Base-by-base conservation (phyloP, 2,797 vertebrate species). In the Micromesistius poutassou region DNA sequence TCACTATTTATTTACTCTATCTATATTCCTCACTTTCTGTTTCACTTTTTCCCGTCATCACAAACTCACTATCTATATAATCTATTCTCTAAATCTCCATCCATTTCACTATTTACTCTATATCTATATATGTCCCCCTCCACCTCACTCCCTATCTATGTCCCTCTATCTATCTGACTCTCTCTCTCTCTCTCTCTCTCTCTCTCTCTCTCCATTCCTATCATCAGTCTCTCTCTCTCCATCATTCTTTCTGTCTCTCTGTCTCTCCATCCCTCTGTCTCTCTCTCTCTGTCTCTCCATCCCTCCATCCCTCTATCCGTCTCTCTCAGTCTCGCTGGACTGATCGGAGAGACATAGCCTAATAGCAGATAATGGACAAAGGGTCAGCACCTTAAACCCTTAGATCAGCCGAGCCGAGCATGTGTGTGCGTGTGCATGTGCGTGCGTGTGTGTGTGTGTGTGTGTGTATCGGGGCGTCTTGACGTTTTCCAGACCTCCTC, bases 311-410 rank as follows among this genome's bases (percentile, higher is more conserved):
- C 14, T 50, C 14, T 16, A 2, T 66, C 62, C 10, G 1, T 62
- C 50, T 9, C 7, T 4, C 62, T 28, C n/a, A 28, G 8, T 28
- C n/a, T 68, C 7, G 10, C 40, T 19, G 46, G 75, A 80, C 55
- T 75, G 33, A 84, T 77, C 82, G 84, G 80, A 76, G 74, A 90
- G 89, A 88, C 88, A 86, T 75, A 82, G 82, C 88, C 76, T 92
- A 89, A 92, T 92, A 87, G 87, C 83, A 89, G 87, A 88, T 92
- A 92, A 93, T 92, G 89, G 87, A 90, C 92, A 92, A 85, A 85
- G 87, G 92, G 90, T 92, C 89, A 91, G 89, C 92, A 94, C 92
- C 93, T 94, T 90, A 89, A 91, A 89, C 84, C 84, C 88, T 90
- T 89, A 89, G 82, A 91, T 89, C 82, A 87, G 83, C 79, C 80